Evolutionary conservation across 2,797 vertebrate genomes (phyloP), one percentile per base, ranked within the genome.

Genomic region (Pseudomugil tenellus): DNA sequence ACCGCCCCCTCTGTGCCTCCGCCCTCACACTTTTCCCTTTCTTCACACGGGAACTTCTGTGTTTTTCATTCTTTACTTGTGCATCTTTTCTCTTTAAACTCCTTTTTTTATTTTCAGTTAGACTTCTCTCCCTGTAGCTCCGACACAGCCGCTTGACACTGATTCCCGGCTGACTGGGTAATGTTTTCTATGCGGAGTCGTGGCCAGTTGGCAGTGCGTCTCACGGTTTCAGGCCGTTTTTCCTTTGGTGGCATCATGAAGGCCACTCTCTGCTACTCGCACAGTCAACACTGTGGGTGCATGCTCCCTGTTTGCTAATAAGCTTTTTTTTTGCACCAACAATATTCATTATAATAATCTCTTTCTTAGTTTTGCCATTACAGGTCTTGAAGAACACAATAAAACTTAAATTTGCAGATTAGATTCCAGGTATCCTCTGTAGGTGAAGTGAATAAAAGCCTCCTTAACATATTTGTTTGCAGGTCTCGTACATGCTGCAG

Each of bases 101-200:
- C 6, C 29, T 53, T 49, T 37, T 48, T 51, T 65, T 51, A 35
- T 61, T 68, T 65, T 64, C 26, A 56, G 63, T 39, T 7, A 41
- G 53, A 72, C 70, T 56, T 63, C 29, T 43, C 70, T 64, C 58
- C 71, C 73, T 61, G 25, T 58, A 48, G 49, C 61, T 64, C 66
- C 41, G 53, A 76, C 69, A 58, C 63, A 23, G 59, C 58, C 66
- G 63, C 72, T 84, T 86, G 81, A 86, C 84, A 85, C 68, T 68
- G 76, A 85, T 81, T 83, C 70, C 74, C 79, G 81, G 69, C 67
- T 77, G 80, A 77, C 81, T 73, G 78, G 80, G 74, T 77, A 70
- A 64, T 81, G 76, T 72, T 85, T 74, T 75, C 67, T 81, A 67
- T 74, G 76, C 63, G n/a, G 16, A 0, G 16, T 58, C 13, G 19